Evolutionary conservation across 2,888 invertebrate genomes (phyloP).

Genomic region (Schrankia costaestrigalis): DNA sequence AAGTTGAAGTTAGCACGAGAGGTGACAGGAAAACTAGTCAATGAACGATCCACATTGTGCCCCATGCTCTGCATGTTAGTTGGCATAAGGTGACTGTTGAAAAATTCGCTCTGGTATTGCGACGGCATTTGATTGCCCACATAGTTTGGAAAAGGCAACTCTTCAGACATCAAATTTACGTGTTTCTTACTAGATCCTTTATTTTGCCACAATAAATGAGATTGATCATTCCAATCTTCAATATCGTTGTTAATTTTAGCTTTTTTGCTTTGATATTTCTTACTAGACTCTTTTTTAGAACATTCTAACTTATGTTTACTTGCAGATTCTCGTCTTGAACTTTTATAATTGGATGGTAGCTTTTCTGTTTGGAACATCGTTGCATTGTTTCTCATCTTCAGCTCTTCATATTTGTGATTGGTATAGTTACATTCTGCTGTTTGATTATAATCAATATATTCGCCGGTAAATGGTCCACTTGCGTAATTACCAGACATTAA

Average conservation of each 20-base stretch:
- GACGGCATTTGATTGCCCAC: conserved; percentile 65
- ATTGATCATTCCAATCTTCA: conserved; percentile 67
- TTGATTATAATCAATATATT: conserved; percentile 72
- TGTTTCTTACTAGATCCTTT: conserved; percentile 59
- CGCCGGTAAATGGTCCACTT: conserved; percentile 62
- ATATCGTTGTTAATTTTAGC: conserved; percentile 56
- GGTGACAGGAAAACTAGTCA: conserved; percentile 61
- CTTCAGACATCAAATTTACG: conserved; percentile 61
- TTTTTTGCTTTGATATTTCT: conserved; percentile 70
- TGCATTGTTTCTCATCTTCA: conserved; percentile 66
- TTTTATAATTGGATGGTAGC: conserved; percentile 54
- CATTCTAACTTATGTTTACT: conserved; percentile 73
- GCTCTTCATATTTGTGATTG: conserved; percentile 70
- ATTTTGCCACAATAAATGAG: conserved; percentile 67
- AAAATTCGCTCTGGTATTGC: conserved; percentile 69
- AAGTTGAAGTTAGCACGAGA: conserved; percentile 88
- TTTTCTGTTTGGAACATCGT: conserved; percentile 60
- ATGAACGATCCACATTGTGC: conserved; percentile 57
- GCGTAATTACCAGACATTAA: conserved; percentile 67
- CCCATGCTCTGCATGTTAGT: conserved; percentile 62
- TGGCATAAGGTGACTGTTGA: conserved; percentile 68
- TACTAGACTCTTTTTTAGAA: conserved; percentile 69
- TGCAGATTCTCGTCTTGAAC: conserved; percentile 61
- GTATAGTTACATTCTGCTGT: conserved; percentile 65
- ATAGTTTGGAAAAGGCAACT: conserved; percentile 66